Percentiles rank a stretch among this genome's conserved stretches.
Evolutionary conservation across 2,888 invertebrate species (phyloP).

Genomic region (Drosophila neutralis): DNA sequence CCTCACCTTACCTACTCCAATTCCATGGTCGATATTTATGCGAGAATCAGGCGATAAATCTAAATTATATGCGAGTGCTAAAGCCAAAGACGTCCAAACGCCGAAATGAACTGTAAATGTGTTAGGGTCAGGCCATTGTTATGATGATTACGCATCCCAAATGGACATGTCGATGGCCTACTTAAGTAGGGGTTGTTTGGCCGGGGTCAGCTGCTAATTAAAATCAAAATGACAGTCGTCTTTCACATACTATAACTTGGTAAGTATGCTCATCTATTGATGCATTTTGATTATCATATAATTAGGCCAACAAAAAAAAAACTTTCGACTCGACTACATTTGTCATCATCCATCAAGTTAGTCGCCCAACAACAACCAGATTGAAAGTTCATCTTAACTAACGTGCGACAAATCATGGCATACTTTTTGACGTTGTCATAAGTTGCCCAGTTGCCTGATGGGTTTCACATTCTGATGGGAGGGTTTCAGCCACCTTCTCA

Average conservation of each 20-base stretch:
- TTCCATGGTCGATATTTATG: conserved; percentile 73
- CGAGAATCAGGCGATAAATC: conserved; percentile 74
- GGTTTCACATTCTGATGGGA: conserved; percentile 8
- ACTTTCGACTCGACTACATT: conserved; percentile 51
- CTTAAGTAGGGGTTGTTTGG: conserved; percentile 39
- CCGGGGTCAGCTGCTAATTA: conserved; percentile 57
- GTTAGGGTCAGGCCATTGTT: conserved; percentile 62
- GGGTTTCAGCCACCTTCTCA: background rate
- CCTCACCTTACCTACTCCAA: background rate
- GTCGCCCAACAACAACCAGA: conserved; percentile 14
- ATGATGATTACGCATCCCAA: conserved; percentile 66
- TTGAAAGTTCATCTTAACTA: conserved; percentile 39
- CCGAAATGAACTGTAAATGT: conserved; percentile 66
- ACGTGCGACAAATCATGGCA: conserved; percentile 66
- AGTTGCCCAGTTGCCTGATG: conserved; percentile 54
- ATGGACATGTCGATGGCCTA: conserved; percentile 27
- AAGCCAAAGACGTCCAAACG: conserved; percentile 39
- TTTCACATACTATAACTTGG: conserved; percentile 15
- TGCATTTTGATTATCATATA: conserved; percentile 73
- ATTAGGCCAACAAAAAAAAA: conserved; percentile 47
- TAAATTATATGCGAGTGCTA: conserved; percentile 75
- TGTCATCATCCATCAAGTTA: conserved; percentile 68
- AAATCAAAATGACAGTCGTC: conserved; percentile 61
- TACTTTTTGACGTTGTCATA: conserved; percentile 71
- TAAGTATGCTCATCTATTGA: conserved; percentile 37